These are phyloP conservation scores for Silurus glanis DNA, from an alignment of 2,113 vertebrate genomes.

Conservation along the genomic window DNA sequence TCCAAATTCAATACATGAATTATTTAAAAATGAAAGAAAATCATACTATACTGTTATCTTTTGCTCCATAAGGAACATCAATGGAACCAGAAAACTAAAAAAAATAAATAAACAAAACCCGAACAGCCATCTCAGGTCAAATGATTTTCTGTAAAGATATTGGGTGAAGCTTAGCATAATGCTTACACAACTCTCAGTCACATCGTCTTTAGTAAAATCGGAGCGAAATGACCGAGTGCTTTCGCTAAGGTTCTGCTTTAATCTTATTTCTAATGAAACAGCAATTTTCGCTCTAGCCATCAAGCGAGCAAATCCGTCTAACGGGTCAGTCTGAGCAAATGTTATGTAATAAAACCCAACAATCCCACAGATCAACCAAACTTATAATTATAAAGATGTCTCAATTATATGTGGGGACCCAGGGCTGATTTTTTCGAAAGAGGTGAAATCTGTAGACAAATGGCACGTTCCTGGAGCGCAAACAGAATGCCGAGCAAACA, in stretches of 20 bases:
- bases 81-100: neutral
- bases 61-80: neutral
- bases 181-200: neutral
- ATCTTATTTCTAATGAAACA: neutral
- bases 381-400: neutral
- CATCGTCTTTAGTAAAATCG: neutral
- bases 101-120: neutral
- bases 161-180: neutral
- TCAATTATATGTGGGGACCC: neutral
- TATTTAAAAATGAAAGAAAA: neutral
- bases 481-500: conserved; percentile 22
- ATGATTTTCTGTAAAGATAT: neutral
- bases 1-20: neutral
- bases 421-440: neutral
- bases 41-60: neutral
- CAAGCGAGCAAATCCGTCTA: neutral
- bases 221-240: neutral
- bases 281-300: neutral
- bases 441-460: neutral
- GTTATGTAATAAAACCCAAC: neutral
- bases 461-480: neutral
- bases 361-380: neutral
- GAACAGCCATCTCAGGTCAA: neutral
- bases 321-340: neutral
- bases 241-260: neutral